Evolutionary conservation across 2,888 invertebrate species (phyloP).

Genomic region (Malachius bipustulatus): DNA sequence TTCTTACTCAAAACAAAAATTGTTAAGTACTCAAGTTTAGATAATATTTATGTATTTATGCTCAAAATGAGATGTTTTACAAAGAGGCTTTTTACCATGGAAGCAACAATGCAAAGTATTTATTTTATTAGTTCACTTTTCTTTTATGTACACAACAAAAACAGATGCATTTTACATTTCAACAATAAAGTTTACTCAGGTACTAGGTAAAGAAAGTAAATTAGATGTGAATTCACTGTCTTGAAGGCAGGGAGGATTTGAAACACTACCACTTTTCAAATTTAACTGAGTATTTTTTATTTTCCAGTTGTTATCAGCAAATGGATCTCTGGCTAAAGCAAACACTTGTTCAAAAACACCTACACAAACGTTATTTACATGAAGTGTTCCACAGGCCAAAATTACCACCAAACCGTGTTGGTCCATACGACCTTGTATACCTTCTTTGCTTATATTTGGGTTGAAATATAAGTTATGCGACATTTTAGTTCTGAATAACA

Average conservation of each 20-base stretch:
- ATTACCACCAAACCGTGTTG: constrained; percentile 51
- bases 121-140: too few relatives aligned
- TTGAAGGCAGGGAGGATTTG: constrained; percentile 23
- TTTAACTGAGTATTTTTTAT: constrained; percentile 45
- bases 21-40: too few relatives aligned
- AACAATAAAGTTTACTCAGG: too few relatives aligned
- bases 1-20: too few relatives aligned
- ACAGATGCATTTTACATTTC: too few relatives aligned
- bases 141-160: too few relatives aligned
- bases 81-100: too few relatives aligned
- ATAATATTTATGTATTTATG: too few relatives aligned
- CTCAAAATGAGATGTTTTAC: too few relatives aligned
- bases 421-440: constrained; percentile 46
- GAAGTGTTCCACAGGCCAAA: constrained; percentile 51
- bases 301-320: constrained; percentile 53
- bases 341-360: constrained; percentile 57
- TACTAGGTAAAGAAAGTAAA: background rate
- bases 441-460: constrained; percentile 45
- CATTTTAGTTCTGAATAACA: constrained; percentile 32
- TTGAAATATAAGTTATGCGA: constrained; percentile 44
- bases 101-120: too few relatives aligned
- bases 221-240: constrained; percentile 20
- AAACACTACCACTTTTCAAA: constrained; percentile 31
- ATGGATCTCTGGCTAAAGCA: constrained; percentile 50
- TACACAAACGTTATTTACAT: constrained; percentile 39